Conservation (phyloP, 2,797 vertebrate species). For the Phyllotis vaccarum region DNA sequence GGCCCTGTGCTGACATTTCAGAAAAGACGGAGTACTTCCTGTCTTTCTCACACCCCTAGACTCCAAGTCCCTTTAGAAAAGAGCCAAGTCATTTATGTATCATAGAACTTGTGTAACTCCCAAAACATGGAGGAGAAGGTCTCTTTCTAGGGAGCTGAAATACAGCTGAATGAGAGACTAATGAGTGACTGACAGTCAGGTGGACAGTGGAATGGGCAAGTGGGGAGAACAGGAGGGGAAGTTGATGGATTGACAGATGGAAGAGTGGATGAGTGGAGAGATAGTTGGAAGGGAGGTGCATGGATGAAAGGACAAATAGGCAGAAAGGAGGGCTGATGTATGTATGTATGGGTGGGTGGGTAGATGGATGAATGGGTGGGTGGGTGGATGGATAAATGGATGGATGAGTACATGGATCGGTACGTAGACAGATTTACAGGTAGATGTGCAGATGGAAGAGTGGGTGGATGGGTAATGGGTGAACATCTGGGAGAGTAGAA, state of each 20-base stretch:
- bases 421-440: no score
- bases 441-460: neutral
- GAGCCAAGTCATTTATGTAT: neutral
- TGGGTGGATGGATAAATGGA: neutral
- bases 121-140: neutral
- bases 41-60: neutral
- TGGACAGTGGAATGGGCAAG: no score
- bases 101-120: no score
- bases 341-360: neutral
- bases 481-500: no score
- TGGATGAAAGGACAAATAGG: neutral
- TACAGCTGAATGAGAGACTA: neutral
- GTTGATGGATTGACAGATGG: neutral
- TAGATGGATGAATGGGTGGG: neutral
- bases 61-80: neutral
- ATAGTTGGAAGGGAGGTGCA: neutral
- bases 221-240: no score
- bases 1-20: neutral
- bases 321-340: neutral
- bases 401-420: neutral
- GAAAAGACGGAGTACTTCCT: neutral
- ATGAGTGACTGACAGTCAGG: neutral
- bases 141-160: neutral
- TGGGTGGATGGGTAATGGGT: rapidly evolving
- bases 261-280: neutral